phyloP scores from a whole-genome alignment of 2,113 vertebrate species.

The Argyrosomus japonicus region DNA sequence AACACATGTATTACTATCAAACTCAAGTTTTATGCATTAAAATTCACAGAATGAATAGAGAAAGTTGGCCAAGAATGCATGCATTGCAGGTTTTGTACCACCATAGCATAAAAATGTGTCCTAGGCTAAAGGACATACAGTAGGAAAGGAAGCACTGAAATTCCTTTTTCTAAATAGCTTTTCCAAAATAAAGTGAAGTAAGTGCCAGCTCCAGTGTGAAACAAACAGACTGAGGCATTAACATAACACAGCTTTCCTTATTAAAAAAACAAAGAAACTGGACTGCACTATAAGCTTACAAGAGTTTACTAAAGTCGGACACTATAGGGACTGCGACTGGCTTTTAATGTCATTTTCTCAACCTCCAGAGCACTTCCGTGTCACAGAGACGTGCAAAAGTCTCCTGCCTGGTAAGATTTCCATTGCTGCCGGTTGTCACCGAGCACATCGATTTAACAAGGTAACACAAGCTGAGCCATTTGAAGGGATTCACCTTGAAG shows the following conservation, averaged over 20 bases:
- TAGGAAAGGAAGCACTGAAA: not conserved
- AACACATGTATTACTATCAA: slow-evolving; percentile 15
- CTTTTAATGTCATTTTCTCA: slow-evolving; percentile 27
- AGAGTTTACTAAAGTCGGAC: not conserved
- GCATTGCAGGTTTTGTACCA: not conserved
- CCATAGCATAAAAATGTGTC: not conserved
- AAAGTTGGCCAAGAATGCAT: not conserved
- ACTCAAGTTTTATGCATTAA: not conserved
- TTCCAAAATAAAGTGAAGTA: not conserved
- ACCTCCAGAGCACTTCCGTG: slow-evolving; percentile 29
- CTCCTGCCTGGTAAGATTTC: slow-evolving; percentile 47
- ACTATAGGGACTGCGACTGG: not conserved
- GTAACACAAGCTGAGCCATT: slow-evolving; percentile 76
- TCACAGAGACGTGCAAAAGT: slow-evolving; percentile 43
- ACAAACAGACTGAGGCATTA: not conserved
- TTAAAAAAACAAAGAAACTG: not conserved
- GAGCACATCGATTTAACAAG: slow-evolving; percentile 76
- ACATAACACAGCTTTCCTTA: not conserved
- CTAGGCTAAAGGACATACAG: not conserved
- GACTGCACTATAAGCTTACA: not conserved
- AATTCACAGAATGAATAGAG: slow-evolving; percentile 1
- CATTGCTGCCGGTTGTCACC: slow-evolving; percentile 66
- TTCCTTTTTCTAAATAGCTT: not conserved
- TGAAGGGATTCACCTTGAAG: slow-evolving; percentile 78
- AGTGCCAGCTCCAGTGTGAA: not conserved